Evolutionary conservation across 2,888 invertebrate genomes (phyloP).

Genomic region (Ennomos fuscantarius): DNA sequence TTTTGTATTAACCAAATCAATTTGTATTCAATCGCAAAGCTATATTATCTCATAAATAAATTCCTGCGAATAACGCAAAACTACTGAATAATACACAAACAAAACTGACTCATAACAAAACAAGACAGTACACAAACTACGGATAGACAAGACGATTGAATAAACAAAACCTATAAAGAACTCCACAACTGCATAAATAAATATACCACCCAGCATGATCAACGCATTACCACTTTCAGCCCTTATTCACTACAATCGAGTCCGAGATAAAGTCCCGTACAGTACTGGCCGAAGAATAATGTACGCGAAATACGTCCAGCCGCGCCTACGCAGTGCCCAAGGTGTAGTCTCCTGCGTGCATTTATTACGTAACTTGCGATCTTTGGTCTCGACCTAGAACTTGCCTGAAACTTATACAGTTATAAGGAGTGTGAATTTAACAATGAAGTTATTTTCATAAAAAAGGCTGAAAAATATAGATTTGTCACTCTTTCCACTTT

Average conservation of each 20-base stretch:
- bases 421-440: constrained; percentile 37
- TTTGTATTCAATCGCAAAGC: no score
- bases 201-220: constrained; percentile 27
- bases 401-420: constrained; percentile 33
- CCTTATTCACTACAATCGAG: constrained; percentile 36
- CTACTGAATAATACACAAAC: neutral
- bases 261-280: constrained; percentile 44
- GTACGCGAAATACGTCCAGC: constrained; percentile 26
- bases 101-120: constrained; percentile 9
- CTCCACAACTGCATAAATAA: constrained; percentile 35
- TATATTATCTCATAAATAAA: no score
- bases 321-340: constrained; percentile 54
- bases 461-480: no score
- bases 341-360: constrained; percentile 56
- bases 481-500: no score
- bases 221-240: constrained; percentile 27
- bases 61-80: no score
- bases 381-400: constrained; percentile 49
- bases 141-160: constrained; percentile 31
- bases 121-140: constrained; percentile 10
- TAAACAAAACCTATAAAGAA: constrained; percentile 39
- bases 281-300: constrained; percentile 41
- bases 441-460: constrained; percentile 40
- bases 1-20: no score
- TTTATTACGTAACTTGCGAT: constrained; percentile 53